Percentiles rank a stretch among this genome's conserved stretches.
Evolutionary conservation across 2,113 vertebrate genomes (phyloP).

Genomic region (Scalopus aquaticus): DNA sequence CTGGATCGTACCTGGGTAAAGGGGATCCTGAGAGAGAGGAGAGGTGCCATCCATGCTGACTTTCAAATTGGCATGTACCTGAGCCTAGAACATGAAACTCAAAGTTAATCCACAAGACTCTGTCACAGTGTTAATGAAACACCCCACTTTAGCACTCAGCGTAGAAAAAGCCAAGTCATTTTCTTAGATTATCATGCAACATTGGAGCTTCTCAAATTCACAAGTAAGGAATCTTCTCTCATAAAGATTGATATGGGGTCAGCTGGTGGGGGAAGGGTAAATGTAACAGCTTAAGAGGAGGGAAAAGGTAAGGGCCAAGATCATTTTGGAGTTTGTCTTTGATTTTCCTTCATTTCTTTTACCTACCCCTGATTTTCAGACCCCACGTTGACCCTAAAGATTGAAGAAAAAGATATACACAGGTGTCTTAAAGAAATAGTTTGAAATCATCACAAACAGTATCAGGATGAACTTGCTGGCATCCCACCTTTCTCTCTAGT

Average conservation of each 20-base stretch:
- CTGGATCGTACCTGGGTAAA: conserved; percentile 33
- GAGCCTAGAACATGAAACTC: conserved; percentile 57
- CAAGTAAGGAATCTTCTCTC: background rate
- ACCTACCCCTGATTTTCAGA: background rate
- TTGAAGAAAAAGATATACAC: background rate
- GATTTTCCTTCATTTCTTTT: background rate
- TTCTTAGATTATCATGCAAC: background rate
- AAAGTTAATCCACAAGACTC: background rate
- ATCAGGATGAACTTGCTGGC: background rate
- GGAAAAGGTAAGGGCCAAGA: background rate
- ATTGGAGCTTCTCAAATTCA: background rate
- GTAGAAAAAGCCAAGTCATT: background rate
- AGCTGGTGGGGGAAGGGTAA: background rate
- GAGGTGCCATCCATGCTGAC: background rate
- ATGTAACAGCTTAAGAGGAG: background rate
- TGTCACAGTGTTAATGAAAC: accelerated
- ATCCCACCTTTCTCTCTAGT: background rate
- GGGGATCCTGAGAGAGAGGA: background rate
- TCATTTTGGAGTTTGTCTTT: background rate
- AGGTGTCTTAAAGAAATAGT: background rate
- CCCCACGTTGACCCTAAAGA: background rate
- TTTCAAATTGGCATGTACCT: conserved; percentile 65
- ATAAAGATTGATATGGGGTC: background rate
- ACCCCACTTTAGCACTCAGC: background rate
- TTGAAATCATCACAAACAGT: background rate